Evolutionary conservation across 2,113 vertebrate genomes (phyloP), one percentile per base, ranked within the genome.

Genomic region (Lepidothrix coronata): DNA sequence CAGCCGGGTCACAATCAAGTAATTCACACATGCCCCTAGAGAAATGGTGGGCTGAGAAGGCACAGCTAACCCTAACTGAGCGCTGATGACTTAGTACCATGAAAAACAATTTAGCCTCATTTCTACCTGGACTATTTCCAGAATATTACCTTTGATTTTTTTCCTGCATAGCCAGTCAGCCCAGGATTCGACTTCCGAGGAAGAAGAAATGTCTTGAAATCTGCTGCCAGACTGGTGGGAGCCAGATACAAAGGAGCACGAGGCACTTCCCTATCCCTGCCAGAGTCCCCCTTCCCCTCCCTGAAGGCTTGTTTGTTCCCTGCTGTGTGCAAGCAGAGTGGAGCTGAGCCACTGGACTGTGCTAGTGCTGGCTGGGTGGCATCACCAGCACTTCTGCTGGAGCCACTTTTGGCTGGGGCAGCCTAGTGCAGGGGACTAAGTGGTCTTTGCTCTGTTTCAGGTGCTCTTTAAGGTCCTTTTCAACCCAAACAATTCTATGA

Each of bases 1-100:
- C 91, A 87, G 96, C 65, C 92, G 81, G 80, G 92, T 93, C 83
- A 85, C 43, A 92, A 58, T 17, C 73, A 51, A 90, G 78, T 48
- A 30, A 86, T 78, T 88, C 44, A 43, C 74, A 44, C 33, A 2
- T 3, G 9, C 24, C 83, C 0, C 1, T 39, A 70, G 17, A 41
- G 61, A 57, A 37, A 24, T 3, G 28, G 23, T 58, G 85, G 24
- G 59, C 48, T 74, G 63, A 71, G 79, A 57, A 93, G 67, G 44
- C 28, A 5, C 2, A 14, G 49, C 25, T 54, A 21, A 78, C 44
- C 33, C 18, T 2, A 22, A 59, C 33, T 13, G 12, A 41, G 49
- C 12, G 37, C 28, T 44, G 74, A 33, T 46, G 46, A 30, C 30
- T 77, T 31, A 89, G 52, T 9, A 28, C 35, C 17, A 1, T 8